Evolutionary conservation across 2,888 invertebrate species (phyloP).

Genomic region (Drosophila mettleri): DNA sequence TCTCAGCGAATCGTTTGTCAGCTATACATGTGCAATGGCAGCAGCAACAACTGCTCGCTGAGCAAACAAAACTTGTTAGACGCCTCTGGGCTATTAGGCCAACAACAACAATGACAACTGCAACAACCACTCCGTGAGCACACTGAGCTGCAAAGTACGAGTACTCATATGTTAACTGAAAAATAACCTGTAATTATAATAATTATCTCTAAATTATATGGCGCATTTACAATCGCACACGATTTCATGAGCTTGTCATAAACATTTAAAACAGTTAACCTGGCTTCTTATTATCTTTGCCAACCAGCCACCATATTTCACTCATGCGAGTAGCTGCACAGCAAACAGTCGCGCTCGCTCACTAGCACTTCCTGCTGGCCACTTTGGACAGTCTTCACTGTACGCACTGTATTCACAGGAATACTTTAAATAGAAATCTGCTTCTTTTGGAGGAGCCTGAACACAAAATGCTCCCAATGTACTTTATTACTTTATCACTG

Average conservation of each 20-base stretch:
- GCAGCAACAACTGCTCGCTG: conserved; percentile 18
- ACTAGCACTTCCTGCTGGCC: conserved; percentile 15
- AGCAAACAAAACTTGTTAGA: conserved; percentile 40
- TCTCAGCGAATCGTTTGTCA: conserved; percentile 57
- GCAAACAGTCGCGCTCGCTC: conserved; percentile 28
- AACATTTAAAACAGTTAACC: conserved; percentile 61
- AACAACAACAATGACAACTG: conserved; percentile 19
- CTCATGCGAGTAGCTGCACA: conserved; percentile 20
- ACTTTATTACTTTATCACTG: too few species aligned
- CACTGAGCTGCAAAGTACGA: conserved; percentile 23
- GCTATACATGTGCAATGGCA: conserved; percentile 38
- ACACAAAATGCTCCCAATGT: too few species aligned
- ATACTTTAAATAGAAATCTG: too few species aligned
- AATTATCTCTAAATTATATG: conserved; percentile 80
- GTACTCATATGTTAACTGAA: conserved; percentile 67
- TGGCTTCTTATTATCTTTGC: conserved; percentile 50
- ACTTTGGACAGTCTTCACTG: conserved; percentile 19
- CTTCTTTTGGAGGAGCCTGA: too few species aligned
- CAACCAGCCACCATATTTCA: conserved; percentile 42
- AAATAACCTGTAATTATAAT: conserved; percentile 78
- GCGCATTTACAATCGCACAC: conserved; percentile 76
- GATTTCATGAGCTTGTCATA: conserved; percentile 76
- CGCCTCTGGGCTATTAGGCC: conserved; percentile 49
- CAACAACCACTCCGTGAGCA: conserved; percentile 20
- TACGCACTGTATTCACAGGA: too few species aligned